Conservation (phyloP, 2,113 vertebrate species). For the Mustelus asterias region DNA sequence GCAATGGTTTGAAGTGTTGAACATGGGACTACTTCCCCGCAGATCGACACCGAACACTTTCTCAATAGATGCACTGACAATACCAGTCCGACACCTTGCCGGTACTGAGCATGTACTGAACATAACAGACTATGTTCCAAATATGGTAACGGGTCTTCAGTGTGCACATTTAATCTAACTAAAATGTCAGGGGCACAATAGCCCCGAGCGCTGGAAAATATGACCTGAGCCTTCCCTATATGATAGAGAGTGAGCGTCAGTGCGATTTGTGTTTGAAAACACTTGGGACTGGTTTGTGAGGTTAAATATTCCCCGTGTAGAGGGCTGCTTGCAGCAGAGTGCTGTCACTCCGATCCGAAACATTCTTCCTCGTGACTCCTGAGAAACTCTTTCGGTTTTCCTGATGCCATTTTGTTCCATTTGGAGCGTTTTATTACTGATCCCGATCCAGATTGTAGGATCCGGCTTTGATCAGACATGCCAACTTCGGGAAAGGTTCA, state of each 20-base stretch:
- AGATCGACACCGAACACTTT: no score
- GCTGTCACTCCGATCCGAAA: not conserved
- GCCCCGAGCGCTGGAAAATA: not conserved
- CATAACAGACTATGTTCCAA: not conserved
- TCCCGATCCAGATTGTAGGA: no score
- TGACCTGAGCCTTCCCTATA: not conserved
- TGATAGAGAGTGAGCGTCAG: not conserved
- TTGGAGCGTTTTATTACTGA: not conserved
- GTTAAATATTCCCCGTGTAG: not conserved
- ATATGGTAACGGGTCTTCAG: not conserved
- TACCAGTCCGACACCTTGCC: no score
- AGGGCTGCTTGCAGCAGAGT: not conserved
- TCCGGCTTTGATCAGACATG: not conserved
- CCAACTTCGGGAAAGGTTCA: not conserved
- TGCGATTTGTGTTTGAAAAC: not conserved
- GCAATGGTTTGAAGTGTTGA: no score
- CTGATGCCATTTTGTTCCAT: not conserved
- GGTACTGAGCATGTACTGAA: no score
- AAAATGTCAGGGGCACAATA: not conserved
- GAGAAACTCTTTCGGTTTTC: not conserved
- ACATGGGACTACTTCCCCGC: no score
- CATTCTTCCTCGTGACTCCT: not conserved
- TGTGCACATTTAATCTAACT: not conserved
- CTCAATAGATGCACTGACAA: no score
- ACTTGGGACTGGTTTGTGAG: not conserved